Evolutionary conservation across 1,140 invertebrate species (phyloP), one percentile per base, ranked within the genome.

Genomic region (Galendromus occidentalis): DNA sequence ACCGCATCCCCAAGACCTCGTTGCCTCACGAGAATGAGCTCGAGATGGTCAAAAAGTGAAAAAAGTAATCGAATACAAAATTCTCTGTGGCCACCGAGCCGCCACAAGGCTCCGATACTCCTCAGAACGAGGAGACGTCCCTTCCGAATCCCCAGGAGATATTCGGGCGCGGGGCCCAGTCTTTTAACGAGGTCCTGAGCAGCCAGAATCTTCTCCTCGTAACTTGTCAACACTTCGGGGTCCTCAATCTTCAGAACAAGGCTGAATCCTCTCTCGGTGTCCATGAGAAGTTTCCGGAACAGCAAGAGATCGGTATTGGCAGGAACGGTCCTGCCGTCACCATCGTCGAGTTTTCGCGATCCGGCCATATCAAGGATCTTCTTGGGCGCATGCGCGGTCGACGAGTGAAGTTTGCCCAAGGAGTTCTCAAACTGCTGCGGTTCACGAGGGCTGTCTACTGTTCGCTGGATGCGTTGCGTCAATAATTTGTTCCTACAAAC

Each of bases 341-440:
- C 51, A 59, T 59, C 51, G 22, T 59, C 51, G 25, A 59, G 22
- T 9, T 59, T 59, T 25, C 51, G 51, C 33, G 51, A 59, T 4
- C 51, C 51, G 14, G 51, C 51, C 51, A 59, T 59, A 22, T 59
- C 51, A 33, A 59, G 51, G 20, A 59, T 59, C 22, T 59, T 59
- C 22, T 59, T 59, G 2, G 51, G 51, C 51, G 51, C 51, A 22
- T 59, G 51, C 2, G 51, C 51, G 12, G 51, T 59, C 33, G 33
- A 25, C 12, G 51, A 14, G 20, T 59, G 51, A 29, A 59, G 51
- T 9, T 59, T 59, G 33, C 51, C 51, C 25, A 59, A 22, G 25
- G 51, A 59, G 51, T 59, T 59, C 22, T 59, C 51, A 22, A 59
- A 59, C 51, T 59, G 51, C 22, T 59, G 51, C 14, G 51, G 51